Base-by-base conservation (phyloP, 2,888 invertebrate species). In the Homarus gammarus region DNA sequence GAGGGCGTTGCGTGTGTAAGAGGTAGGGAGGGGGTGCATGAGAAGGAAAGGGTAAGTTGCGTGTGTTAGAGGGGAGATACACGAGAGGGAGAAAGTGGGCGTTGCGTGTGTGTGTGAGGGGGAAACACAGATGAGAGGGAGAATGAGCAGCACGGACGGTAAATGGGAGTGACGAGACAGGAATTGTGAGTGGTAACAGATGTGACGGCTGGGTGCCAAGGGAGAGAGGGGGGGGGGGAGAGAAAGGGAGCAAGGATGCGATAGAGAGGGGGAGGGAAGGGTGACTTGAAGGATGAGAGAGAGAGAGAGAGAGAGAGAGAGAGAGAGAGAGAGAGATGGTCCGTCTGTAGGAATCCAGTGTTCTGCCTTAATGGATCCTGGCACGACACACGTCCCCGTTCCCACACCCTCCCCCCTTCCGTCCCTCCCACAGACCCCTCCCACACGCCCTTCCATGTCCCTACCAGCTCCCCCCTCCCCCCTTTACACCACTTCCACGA, bases 361-460 rank as follows among this genome's bases (percentile, higher is more conserved):
- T 82, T 44, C 27, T 70, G 83, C 72, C 49, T 40, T 83, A 83
- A 83, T 83, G 83, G 83, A 83, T 44, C 27, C 49, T 36, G 27
- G 44, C 31, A 40, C 64, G 64, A 64, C 83, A 83, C 70, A 49
- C 83, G 83, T 40, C 27, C n/a, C 49, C n/a, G 44, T 83, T 83
- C 83, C 83, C 83, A 83, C 83, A 72, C 83, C n/a, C n/a, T n/a
- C n/a, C n/a, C n/a, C n/a, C n/a, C n/a, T n/a, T n/a, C n/a, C n/a
- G n/a, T n/a, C 64, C 3, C 64, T 10, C 31, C 3, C 64, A 64
- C 64, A 27, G 22, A 64, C 64, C 6, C 64, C 31, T 5, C 31
- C 6, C 64, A 27, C 64, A 64, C 18, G 6, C 22, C 8, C 22
- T 64, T 22, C 64, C 22, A 6, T 64, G 5, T 22, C 61, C n/a